Percentiles rank a stretch among this genome's conserved stretches.
Evolutionary conservation across 2,888 invertebrate species (phyloP).

Genomic region (Amiota minor): DNA sequence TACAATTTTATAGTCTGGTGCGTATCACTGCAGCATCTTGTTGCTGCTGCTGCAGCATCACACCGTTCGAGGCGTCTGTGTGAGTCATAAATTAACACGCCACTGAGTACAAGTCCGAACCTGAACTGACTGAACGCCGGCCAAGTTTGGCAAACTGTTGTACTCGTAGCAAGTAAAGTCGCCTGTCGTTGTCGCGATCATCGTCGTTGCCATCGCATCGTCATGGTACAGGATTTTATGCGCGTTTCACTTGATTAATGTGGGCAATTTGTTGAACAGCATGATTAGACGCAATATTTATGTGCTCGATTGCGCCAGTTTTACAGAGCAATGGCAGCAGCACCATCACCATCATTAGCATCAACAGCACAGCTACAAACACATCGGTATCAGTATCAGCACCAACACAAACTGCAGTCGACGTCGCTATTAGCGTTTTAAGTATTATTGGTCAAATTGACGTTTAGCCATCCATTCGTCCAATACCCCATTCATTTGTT

Average conservation of each 20-base stretch:
- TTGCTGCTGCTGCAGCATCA: constrained; percentile 17
- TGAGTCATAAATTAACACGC: constrained; percentile 39
- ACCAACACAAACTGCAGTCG: not conserved
- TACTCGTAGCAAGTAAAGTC: constrained; percentile 4
- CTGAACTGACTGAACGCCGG: not conserved
- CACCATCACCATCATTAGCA: not conserved
- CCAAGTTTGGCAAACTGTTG: constrained; percentile 7
- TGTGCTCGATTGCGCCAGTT: constrained; percentile 33
- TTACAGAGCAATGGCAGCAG: not conserved
- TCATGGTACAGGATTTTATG: constrained; percentile 8
- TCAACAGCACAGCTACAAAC: not conserved
- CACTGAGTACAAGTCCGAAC: constrained; percentile 2
- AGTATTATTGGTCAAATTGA: constrained; percentile 30
- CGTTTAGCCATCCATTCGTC: not conserved
- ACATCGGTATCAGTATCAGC: not conserved
- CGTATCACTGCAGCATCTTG: not conserved
- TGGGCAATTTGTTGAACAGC: constrained; percentile 44
- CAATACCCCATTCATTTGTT: constrained; percentile 5
- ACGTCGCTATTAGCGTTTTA: constrained; percentile 20
- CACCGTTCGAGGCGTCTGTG: constrained; percentile 36
- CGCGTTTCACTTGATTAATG: constrained; percentile 39
- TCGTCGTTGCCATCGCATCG: not conserved
- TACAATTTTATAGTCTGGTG: not conserved
- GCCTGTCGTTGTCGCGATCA: not conserved
- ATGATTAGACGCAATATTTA: constrained; percentile 42